A percentile compares a stretch with the other conserved stretches of the same genome.
Evolutionary conservation across 1,140 invertebrate genomes (phyloP).

Genomic region (Babylonia areolata): DNA sequence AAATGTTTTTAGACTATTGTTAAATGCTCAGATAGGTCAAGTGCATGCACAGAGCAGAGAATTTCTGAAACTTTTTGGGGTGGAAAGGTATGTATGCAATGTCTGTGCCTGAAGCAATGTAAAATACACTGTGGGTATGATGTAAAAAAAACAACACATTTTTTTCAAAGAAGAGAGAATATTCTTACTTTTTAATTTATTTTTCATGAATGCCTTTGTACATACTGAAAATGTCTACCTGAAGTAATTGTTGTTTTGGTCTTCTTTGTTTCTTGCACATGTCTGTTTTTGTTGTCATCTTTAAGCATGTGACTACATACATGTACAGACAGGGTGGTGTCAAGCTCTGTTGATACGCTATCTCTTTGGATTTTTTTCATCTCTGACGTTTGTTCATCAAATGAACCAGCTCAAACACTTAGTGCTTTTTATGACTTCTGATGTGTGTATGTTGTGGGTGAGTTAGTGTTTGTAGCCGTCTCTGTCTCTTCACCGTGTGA

Average conservation of each 20-base stretch:
- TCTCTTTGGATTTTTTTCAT: background rate
- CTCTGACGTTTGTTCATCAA: background rate
- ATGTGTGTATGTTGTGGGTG: background rate
- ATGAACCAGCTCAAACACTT: background rate
- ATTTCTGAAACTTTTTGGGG: too few relatives aligned
- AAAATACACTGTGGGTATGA: too few relatives aligned
- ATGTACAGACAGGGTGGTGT: background rate
- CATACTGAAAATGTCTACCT: background rate
- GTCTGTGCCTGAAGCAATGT: too few relatives aligned
- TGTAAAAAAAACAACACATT: too few relatives aligned
- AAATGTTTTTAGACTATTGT: too few relatives aligned
- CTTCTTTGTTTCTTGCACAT: background rate
- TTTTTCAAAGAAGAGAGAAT: too few relatives aligned
- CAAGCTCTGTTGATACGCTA: background rate
- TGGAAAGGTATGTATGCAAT: too few relatives aligned
- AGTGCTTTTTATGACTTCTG: background rate
- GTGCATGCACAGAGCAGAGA: too few relatives aligned
- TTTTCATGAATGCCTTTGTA: background rate
- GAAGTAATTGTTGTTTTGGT: background rate
- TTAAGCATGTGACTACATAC: background rate
- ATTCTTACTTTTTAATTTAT: too few relatives aligned
- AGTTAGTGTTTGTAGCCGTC: background rate
- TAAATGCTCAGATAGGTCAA: too few relatives aligned
- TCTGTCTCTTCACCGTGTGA: background rate
- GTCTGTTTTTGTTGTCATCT: background rate